Base-by-base conservation (phyloP, 2,797 vertebrate species). In the Tangara arthus region DNA sequence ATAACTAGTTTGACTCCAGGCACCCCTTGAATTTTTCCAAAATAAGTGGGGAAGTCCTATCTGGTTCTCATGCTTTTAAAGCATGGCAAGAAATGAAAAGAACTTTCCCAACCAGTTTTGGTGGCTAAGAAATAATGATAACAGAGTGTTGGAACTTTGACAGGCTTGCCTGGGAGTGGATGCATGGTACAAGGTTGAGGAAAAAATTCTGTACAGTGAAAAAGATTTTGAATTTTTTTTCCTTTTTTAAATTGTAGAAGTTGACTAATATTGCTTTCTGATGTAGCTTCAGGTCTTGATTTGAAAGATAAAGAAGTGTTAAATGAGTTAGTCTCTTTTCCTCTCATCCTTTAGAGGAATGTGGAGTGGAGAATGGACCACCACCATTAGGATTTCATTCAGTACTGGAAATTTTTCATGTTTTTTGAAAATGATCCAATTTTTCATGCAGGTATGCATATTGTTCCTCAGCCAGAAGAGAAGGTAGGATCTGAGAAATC, bases 111-210 rank as follows among this genome's bases (percentile, higher is more conserved):
- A 18, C 15, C 7, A 47, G 7, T 22, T n/a, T 49, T 28, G 6
- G 11, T 19, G 9, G 11, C 22, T 82, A 79, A 75, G 44, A 70
- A 85, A 57, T 53, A 42, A 7, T 44, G 6, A 15, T 49, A 72
- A 30, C 12, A 56, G 7, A 35, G 5, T 24, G 26, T 27, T 59
- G 60, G 26, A 71, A 47, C 13, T 63, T 63, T 27, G 22, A 20
- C 15, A 30, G 22, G 1, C 24, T 90, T 82, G 15, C 20, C 34
- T 66, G 27, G 12, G 22, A 55, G 27, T 26, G 17, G 21, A 30
- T 47, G 3, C 6, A 19, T 1, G 0, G 5, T 52, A 24, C 2
- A 6, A 65, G 18, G 5, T 32, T 63, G 27, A 79, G 21, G 16
- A 42, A 21, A 10, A 75, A 56, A 32, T 19, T 72, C 7, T 76